Conservation (phyloP, 2,888 invertebrate species). For the Agrochola macilenta region DNA sequence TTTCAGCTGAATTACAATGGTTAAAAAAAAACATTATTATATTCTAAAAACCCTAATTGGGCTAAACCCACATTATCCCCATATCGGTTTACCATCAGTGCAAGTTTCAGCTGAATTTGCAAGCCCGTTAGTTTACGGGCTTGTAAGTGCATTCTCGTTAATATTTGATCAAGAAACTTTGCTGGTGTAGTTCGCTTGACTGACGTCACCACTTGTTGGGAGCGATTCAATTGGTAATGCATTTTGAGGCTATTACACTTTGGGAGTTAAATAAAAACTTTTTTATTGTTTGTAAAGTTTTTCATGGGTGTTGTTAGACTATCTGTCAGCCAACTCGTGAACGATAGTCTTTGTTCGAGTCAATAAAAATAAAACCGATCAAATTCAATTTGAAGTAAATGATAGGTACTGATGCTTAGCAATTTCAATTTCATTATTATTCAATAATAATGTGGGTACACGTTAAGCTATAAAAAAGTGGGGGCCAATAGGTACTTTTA, state of each 20-base stretch:
- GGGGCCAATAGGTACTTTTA: not conserved
- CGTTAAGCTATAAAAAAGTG: not conserved
- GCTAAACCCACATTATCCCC: slow-evolving; percentile 5
- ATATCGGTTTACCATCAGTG: slow-evolving; percentile 3
- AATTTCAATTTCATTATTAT: not conserved
- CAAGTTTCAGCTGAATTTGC: slow-evolving; percentile 30
- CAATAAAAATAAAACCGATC: not conserved
- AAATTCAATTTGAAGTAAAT: not conserved
- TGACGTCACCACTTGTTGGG: slow-evolving; percentile 43
- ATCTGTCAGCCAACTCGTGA: not conserved
- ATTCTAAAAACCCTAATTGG: not conserved
- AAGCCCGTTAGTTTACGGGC: slow-evolving; percentile 23
- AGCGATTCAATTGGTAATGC: slow-evolving; percentile 29
- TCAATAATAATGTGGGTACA: not conserved
- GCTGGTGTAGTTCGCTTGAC: slow-evolving; percentile 17
- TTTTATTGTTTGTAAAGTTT: not conserved
- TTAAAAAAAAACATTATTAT: no score
- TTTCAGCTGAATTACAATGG: not conserved
- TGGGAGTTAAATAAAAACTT: not conserved
- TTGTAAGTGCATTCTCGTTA: slow-evolving; percentile 46
- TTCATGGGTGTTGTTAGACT: not conserved
- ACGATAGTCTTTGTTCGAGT: no score
- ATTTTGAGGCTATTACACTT: slow-evolving; percentile 24
- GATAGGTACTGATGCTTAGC: not conserved
- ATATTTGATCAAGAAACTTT: slow-evolving; percentile 52